Percentiles rank a stretch among this genome's conserved stretches.
These are phyloP conservation scores for Limnothrissa miodon DNA, from an alignment of 2,113 vertebrate genomes.

Conservation along the genomic window DNA sequence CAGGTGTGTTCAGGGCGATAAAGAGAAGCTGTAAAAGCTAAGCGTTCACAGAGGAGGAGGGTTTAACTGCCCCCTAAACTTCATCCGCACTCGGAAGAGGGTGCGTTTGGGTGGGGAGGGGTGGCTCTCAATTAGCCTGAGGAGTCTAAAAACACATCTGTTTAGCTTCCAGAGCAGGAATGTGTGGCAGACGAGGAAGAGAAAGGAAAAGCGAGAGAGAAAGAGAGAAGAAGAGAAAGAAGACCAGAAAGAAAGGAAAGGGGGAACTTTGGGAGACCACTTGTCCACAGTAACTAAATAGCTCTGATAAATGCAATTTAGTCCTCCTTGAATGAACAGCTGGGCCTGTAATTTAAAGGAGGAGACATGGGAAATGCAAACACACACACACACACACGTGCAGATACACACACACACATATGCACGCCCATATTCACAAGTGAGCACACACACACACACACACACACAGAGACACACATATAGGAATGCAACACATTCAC, in stretches of 20 bases:
- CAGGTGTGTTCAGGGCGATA: background rate
- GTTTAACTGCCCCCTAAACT: background rate
- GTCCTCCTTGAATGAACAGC: background rate
- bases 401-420: background rate
- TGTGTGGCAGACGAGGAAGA: background rate
- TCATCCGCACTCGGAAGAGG: background rate
- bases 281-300: background rate
- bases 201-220: background rate
- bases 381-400: background rate
- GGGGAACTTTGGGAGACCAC: background rate
- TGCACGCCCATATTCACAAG: background rate
- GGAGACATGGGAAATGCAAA: background rate
- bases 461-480: background rate
- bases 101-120: background rate
- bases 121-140: background rate
- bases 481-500: background rate
- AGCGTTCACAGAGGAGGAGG: background rate
- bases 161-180: background rate
- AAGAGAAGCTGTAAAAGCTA: background rate
- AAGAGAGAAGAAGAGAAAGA: background rate
- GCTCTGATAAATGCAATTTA: background rate
- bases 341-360: background rate
- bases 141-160: background rate
- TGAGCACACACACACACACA: background rate
- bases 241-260: background rate